Evolutionary conservation across 1,140 invertebrate genomes (phyloP).

Genomic region (Drosophila malerkotliana): DNA sequence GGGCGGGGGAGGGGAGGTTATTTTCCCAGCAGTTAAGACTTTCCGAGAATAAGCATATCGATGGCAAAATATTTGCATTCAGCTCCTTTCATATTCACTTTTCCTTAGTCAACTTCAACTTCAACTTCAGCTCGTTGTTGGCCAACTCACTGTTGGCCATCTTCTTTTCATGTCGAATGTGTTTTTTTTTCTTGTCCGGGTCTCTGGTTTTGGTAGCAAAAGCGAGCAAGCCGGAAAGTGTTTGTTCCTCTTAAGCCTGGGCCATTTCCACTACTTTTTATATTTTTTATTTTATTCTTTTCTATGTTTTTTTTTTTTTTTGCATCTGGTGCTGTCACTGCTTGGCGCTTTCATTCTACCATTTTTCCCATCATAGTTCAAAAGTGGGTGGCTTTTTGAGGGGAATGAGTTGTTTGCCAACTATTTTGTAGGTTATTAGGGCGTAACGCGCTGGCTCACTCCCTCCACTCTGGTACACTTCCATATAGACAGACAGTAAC

Average conservation of each 20-base stretch:
- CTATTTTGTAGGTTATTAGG: slow-evolving; percentile 82
- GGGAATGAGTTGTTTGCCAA: slow-evolving; percentile 69
- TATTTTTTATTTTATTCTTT: slow-evolving; percentile 22
- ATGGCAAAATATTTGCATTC: slow-evolving; percentile 33
- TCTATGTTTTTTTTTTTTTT: background rate
- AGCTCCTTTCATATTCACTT: slow-evolving; percentile 40
- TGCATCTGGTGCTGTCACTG: slow-evolving; percentile 37
- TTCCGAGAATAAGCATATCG: slow-evolving; percentile 16
- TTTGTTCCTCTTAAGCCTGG: slow-evolving; percentile 36
- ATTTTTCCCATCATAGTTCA: slow-evolving; percentile 67
- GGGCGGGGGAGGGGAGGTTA: background rate
- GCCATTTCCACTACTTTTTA: slow-evolving; percentile 19
- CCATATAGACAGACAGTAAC: slow-evolving; percentile 41
- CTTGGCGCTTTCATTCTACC: slow-evolving; percentile 53
- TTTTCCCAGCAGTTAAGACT: slow-evolving; percentile 4
- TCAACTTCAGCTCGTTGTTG: background rate
- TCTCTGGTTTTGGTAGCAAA: slow-evolving; percentile 18
- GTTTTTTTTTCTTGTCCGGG: slow-evolving; percentile 8
- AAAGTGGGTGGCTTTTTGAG: slow-evolving; percentile 11
- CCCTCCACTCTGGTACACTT: slow-evolving; percentile 1
- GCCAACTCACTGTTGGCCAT: slow-evolving; percentile 7
- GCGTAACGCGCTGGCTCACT: slow-evolving; percentile 62
- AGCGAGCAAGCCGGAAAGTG: slow-evolving; percentile 17
- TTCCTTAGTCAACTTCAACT: slow-evolving; percentile 33
- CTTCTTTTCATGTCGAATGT: slow-evolving; percentile 9